phyloP scores from a whole-genome alignment of 2,888 invertebrate species.

The Aspidapion aeneum region DNA sequence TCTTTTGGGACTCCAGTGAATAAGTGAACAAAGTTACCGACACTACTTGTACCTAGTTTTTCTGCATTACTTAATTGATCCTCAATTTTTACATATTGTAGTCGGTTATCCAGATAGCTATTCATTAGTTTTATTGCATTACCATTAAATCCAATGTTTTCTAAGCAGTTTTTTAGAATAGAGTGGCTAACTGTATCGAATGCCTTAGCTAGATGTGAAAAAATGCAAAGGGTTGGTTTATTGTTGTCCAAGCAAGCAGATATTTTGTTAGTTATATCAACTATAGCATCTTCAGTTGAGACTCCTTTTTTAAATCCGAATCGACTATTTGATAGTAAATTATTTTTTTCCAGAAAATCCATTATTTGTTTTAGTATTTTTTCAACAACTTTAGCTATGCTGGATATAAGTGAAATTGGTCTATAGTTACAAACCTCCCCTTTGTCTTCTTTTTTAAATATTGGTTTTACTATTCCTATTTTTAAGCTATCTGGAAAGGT shows the following conservation, averaged over 20 bases:
- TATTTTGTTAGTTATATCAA: background rate
- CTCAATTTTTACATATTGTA: background rate
- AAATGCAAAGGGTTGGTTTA: background rate
- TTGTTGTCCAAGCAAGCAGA: background rate
- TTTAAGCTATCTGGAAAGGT: background rate
- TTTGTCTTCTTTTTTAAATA: background rate
- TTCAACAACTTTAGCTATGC: background rate
- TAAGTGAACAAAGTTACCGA: too few relatives aligned
- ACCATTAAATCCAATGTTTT: background rate
- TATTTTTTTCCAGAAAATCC: background rate
- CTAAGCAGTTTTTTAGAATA: background rate
- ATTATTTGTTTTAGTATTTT: background rate
- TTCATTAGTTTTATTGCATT: background rate
- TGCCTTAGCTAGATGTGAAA: background rate
- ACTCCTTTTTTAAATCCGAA: background rate
- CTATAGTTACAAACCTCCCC: background rate
- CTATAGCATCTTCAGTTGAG: background rate
- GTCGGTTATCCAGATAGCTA: too few relatives aligned
- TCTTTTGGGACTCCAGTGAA: too few relatives aligned
- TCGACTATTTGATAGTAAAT: background rate
- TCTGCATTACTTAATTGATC: background rate
- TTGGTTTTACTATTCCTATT: background rate
- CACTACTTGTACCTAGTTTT: too few relatives aligned
- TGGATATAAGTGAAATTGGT: background rate
- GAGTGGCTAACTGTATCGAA: background rate